Evolutionary conservation across 2,113 vertebrate species (phyloP).

Genomic region (Rutilus rutilus): DNA sequence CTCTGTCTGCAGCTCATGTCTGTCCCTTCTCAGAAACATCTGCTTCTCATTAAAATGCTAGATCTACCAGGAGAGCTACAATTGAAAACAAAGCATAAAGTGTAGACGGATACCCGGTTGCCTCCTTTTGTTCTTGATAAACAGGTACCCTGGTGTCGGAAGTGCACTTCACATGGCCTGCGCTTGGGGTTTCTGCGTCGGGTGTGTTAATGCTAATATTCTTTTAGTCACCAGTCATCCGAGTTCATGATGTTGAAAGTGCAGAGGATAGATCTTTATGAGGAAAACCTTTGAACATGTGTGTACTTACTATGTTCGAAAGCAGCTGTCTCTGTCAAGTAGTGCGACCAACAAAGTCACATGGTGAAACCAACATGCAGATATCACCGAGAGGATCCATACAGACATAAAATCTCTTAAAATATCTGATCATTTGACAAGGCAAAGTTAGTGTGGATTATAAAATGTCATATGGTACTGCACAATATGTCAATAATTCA

Average conservation of each 20-base stretch:
- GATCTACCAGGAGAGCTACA: conserved; percentile 43
- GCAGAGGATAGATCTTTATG: background rate
- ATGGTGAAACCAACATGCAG: too few species aligned
- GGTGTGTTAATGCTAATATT: background rate
- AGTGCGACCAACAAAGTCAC: too few species aligned
- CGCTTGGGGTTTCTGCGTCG: background rate
- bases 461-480: background rate
- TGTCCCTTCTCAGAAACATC: conserved; percentile 61
- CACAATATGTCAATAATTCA: too few species aligned
- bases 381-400: too few species aligned
- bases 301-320: too few species aligned
- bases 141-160: conserved; percentile 53
- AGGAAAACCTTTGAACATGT: background rate
- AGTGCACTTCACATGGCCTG: conserved; percentile 37
- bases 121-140: conserved; percentile 53
- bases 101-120: conserved; percentile 29
- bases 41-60: conserved; percentile 62
- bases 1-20: conserved; percentile 39
- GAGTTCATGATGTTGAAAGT: background rate
- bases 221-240: background rate
- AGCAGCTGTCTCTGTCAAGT: too few species aligned
- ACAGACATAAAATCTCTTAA: background rate
- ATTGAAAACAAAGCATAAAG: conserved; percentile 56
- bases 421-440: background rate
- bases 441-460: background rate